These are phyloP conservation scores for Aramus guarauna DNA, from an alignment of 2,113 vertebrate species.

Conservation along the genomic window DNA sequence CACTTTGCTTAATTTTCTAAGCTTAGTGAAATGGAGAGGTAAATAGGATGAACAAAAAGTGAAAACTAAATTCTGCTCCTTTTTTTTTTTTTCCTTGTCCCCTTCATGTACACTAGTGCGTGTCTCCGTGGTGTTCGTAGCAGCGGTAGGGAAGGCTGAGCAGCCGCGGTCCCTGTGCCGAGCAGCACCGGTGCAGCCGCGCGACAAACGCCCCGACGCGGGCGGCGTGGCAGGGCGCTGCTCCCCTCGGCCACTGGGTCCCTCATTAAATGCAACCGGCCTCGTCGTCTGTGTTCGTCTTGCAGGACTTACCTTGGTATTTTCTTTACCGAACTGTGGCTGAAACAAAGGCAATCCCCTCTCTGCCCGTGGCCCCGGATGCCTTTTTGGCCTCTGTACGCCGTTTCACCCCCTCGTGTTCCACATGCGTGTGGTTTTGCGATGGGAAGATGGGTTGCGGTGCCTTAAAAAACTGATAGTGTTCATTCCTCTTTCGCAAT, in stretches of 20 bases:
- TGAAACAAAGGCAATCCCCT: background rate
- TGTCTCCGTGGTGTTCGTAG: no score
- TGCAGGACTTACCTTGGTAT: background rate
- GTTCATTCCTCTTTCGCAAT: background rate
- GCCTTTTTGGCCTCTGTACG: rapidly evolving
- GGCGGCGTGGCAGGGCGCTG: background rate
- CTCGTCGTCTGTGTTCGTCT: rapidly evolving
- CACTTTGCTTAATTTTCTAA: background rate
- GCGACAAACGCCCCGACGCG: rapidly evolving
- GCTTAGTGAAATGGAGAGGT: background rate
- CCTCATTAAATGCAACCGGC: background rate
- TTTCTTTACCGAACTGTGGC: background rate
- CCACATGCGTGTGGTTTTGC: rapidly evolving
- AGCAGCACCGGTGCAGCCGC: background rate
- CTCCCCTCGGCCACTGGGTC: rapidly evolving
- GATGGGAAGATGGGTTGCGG: background rate
- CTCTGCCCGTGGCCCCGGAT: rapidly evolving
- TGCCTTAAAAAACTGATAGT: background rate
- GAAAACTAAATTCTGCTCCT: background rate
- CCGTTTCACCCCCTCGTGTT: background rate
- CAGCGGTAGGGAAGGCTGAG: background rate
- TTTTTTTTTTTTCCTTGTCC: rapidly evolving
- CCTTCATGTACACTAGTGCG: rapidly evolving
- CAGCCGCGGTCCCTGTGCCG: background rate
- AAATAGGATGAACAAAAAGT: background rate